Base-by-base conservation (phyloP, 2,797 vertebrate genomes). In the Chanos chanos region DNA sequence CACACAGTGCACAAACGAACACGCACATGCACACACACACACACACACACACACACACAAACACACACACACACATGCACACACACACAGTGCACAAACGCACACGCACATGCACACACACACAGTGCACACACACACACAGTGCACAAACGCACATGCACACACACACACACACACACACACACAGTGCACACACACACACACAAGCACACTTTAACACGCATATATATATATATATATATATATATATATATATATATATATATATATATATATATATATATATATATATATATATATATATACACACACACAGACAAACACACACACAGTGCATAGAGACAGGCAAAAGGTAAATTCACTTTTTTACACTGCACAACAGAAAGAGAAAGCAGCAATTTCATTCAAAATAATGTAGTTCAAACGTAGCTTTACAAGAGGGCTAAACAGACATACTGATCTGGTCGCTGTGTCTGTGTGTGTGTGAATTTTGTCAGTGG, bases 21-120 rank as follows among this genome's bases (percentile, higher is more conserved):
- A 53, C 8, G 66, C 37, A 64, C 75, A 77, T 68, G 77, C 31
- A 84, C 66, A 74, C 54, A 51, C 10, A 47, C 4, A 22, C 1
- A 19, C 10, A 13, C 7, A 31, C 21, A 55, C 21, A 44, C 8
- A 37, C 7, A 52, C 4, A 36, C 2, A 37, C 7, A 3, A 21
- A 31, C n/a, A 36, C n/a, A 6, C 4, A 49, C n/a, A 28, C 43
- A 48, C 19, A 34, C 47, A 34, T 19, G 43, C 19, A 19, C 2
- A 16, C 24, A 47, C 40, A 43, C 50, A 36, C 30, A 16, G 15
- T n/a, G 13, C 45, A 25, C 55, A 27, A 5, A 21, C 37, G 36
- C n/a, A 3, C n/a, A 2, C 9, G 9, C 25, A 0, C 51, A 34
- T 15, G 16, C 10, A 34, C 54, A 10, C 45, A 4, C 22, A 18